Evolutionary conservation across 2,113 vertebrate genomes (phyloP), one percentile per base, ranked within the genome.

Genomic region (Ammodytes marinus): DNA sequence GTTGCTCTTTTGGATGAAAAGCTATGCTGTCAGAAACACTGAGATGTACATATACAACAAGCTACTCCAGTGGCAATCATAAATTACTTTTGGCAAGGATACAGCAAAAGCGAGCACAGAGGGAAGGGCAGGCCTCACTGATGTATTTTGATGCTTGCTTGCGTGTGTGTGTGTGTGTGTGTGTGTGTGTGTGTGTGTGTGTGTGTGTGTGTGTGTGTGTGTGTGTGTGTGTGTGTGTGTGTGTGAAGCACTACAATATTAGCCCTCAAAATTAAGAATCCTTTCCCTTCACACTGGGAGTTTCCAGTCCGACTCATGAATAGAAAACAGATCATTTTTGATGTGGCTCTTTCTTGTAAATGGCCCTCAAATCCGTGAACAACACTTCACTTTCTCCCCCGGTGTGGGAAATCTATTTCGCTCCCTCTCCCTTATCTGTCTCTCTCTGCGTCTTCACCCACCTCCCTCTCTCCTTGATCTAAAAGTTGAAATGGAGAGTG

Each of bases 281-380:
- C 58, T 63, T 80, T 74, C 76, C 79, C 59, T 88, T 86, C 85
- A 86, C 73, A 76, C 60, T 57, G 60, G 76, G 79, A 69, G 60
- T 54, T 85, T 75, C 42, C 71, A 68, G 78, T 78, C 83, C 76
- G 74, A 68, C 82, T 89, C 85, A 88, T 91, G 85, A 93, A 93
- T 91, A 89, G 88, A 87, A 88, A 86, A 69, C 77, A 86, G 85
- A 83, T 90, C 58, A 74, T 86, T 88, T 86, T 53, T 82, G 63
- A 83, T 74, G 72, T 71, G 72, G 79, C 80, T 82, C 74, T 85
- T 85, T 88, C 88, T 80, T 81, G 71, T 83, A 89, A 89, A 91
- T 87, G 83, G 67, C 58, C 57, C 86, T 87, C 78, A 84, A 88
- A 88, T 83, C 84, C 43, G n/a, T 82, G 69, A 84, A 80, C 80